Evolutionary conservation across 2,888 invertebrate genomes (phyloP).

Genomic region (Lamellibrachia satsuma): DNA sequence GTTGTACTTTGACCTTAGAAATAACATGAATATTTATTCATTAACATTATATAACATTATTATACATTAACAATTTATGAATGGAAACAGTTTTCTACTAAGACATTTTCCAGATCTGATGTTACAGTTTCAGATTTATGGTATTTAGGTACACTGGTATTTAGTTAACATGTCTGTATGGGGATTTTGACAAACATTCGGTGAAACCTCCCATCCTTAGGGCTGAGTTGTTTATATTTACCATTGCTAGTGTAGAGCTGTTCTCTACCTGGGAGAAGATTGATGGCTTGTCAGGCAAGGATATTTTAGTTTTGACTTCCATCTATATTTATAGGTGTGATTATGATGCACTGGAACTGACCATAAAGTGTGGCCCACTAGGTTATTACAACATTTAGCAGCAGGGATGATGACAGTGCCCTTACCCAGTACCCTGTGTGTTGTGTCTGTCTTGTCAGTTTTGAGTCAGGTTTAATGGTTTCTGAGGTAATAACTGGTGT

Average conservation of each 20-base stretch:
- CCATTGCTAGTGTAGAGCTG: not conserved
- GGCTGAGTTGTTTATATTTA: not conserved
- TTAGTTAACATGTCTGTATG: not conserved
- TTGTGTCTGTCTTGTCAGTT: conserved; percentile 23
- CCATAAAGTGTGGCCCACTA: conserved; percentile 13
- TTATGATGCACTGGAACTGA: conserved; percentile 22
- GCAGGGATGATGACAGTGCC: conserved; percentile 20
- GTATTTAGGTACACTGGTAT: not conserved
- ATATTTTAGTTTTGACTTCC: conserved; percentile 20
- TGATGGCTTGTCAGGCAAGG: not conserved
- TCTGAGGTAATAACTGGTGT: conserved; percentile 23
- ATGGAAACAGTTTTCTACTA: conserved; percentile 9
- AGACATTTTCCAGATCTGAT: too few relatives aligned
- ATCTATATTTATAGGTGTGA: conserved; percentile 20
- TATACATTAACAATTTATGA: too few relatives aligned
- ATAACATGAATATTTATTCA: conserved; percentile 19
- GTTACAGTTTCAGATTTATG: too few relatives aligned
- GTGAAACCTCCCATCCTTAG: conserved; percentile 18
- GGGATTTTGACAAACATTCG: not conserved
- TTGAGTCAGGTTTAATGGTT: conserved; percentile 22
- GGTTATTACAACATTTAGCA: conserved; percentile 25
- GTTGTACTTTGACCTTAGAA: not conserved
- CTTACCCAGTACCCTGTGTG: not conserved
- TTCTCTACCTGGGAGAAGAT: not conserved
- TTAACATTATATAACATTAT: not conserved